Evolutionary conservation across 23 tunicate species (phyloP).

Genomic region (Diplosoma virens): DNA sequence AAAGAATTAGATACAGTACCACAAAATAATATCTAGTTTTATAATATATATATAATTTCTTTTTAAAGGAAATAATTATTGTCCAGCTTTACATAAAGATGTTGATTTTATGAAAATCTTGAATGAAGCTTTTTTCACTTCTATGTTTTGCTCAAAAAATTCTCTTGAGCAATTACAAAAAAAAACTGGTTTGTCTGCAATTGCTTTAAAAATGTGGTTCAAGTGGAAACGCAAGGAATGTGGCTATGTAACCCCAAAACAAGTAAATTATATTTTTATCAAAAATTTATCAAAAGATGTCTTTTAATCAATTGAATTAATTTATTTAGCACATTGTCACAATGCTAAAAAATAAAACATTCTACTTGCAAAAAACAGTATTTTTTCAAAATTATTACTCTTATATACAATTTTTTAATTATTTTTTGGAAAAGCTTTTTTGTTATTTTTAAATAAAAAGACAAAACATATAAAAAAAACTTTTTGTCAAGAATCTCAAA

Average conservation of each 20-base stretch:
- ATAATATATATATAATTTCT: background rate
- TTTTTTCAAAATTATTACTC: too few species aligned
- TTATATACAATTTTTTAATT: background rate
- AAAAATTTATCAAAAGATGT: too few species aligned
- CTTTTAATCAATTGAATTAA: background rate
- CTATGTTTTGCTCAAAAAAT: background rate
- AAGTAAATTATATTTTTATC: background rate
- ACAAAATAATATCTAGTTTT: background rate
- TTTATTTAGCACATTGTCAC: too few species aligned
- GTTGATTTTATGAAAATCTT: slow-evolving; percentile 1
- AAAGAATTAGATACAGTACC: too few species aligned
- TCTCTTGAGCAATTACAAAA: background rate
- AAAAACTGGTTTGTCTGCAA: slow-evolving; percentile 8
- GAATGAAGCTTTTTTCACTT: background rate
- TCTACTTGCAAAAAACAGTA: too few species aligned
- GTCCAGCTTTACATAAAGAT: background rate
- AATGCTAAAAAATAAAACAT: too few species aligned
- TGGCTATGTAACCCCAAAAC: background rate
- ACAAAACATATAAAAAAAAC: too few species aligned
- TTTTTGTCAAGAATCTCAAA: too few species aligned
- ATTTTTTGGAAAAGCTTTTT: background rate
- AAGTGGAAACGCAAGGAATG: slow-evolving; percentile 6
- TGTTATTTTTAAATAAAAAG: too few species aligned
- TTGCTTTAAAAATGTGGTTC: background rate
- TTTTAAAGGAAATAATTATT: slow-evolving; percentile 3